Evolutionary conservation across 1,140 invertebrate genomes (phyloP), one percentile per base, ranked within the genome.

Genomic region (Drosophila azteca): DNA sequence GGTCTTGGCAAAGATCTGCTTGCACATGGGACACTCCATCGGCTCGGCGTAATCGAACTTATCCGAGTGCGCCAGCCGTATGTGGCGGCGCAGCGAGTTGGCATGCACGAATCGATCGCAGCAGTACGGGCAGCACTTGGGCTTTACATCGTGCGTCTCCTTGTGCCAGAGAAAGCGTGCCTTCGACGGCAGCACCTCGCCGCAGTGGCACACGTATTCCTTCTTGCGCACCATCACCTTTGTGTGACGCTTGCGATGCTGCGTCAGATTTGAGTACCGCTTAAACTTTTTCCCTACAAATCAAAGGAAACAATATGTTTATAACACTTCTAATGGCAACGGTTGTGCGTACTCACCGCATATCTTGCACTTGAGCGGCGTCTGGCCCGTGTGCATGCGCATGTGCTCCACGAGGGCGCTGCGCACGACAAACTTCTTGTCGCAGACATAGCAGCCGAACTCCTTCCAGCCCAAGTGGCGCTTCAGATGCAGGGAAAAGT

Each of bases 101-200:
- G 94, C 94, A 90, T 97, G 96, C 45, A 97, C 94, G 85, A 97
- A 97, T 76, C 96, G 95, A 91, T 97, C 96, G 76, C 94, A 95
- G 92, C 96, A 97, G 82, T 95, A 95, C 1, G 94, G 94, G 91
- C 96, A 98, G 26, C 95, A 94, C 90, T 97, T 97, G 0, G 96
- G 96, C 90, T 95, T 95, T 4, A 94, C 92, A 59, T 96, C 95
- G 91, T 97, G 97, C 0, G 95, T 96, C 91, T 97, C 96, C 77
- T 95, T 95, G 91, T 97, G 96, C 96, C 96, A 97, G 0, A 94
- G 93, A 45, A 97, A 93, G 91, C 96, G 97, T 53, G 95, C 96
- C 87, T 95, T 95, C 24, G 96, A 96, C 71, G 96, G 95, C 90
- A 97, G 95, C 13, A 97, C 94, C 66, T 96, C 95, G 17, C 96